A percentile compares a stretch with the other conserved stretches of the same genome.
phyloP scores from a whole-genome alignment of 2,797 vertebrate species.

The Labroides dimidiatus region DNA sequence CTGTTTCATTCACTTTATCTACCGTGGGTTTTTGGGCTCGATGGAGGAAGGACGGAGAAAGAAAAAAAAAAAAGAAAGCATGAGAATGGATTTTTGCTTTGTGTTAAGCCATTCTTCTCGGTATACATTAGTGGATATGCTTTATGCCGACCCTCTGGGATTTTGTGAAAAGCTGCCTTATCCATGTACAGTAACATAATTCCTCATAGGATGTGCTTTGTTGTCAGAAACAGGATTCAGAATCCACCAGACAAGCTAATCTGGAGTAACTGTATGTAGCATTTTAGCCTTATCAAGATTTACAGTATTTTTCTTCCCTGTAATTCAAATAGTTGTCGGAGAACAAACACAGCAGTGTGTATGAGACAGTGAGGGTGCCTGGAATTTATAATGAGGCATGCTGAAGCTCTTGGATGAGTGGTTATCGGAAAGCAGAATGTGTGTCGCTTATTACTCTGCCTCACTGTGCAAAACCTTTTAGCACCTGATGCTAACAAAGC shows the following conservation, averaged over 20 bases:
- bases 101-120: constrained; percentile 28
- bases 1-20: constrained; percentile 32
- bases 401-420: constrained; percentile 9
- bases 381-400: constrained; percentile 8
- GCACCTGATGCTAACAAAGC: constrained; percentile 37
- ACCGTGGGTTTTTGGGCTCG: constrained; percentile 34
- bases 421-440: constrained; percentile 11
- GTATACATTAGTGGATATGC: constrained; percentile 24
- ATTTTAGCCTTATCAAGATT: constrained; percentile 52
- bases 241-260: constrained; percentile 64
- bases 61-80: constrained; percentile 18
- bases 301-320: constrained; percentile 34
- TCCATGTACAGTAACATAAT: constrained; percentile 39
- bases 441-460: constrained; percentile 21
- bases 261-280: constrained; percentile 36
- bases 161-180: constrained; percentile 55
- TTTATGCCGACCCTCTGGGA: constrained; percentile 48
- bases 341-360: constrained; percentile 30
- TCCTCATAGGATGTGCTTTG: constrained; percentile 49
- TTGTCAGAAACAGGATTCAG: constrained; percentile 61
- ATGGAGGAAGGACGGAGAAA: background rate
- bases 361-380: constrained; percentile 9
- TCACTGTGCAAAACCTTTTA: constrained; percentile 26
- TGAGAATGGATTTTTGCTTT: constrained; percentile 16
- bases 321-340: constrained; percentile 31